A percentile compares a stretch with the other conserved stretches of the same genome.
Conservation (phyloP, 2,113 vertebrate species). For the Columbina picui region DNA sequence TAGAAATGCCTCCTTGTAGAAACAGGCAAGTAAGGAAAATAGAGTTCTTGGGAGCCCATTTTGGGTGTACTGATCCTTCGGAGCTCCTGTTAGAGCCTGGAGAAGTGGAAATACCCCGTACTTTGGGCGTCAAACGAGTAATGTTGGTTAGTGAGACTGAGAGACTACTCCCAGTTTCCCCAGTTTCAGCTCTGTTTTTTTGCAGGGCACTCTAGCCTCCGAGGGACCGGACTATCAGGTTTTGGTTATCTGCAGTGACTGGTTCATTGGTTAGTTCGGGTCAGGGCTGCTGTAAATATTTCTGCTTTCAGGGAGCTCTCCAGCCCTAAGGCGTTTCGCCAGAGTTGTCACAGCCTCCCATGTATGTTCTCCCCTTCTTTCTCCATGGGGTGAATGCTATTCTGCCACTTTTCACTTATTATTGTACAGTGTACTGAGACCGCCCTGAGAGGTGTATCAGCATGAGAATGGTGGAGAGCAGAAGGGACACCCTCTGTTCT, state of each 20-base stretch:
- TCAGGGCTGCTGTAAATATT: neutral
- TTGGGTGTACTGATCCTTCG: accelerated
- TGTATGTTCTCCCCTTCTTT: neutral
- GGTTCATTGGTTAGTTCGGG: neutral
- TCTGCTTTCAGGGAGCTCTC: neutral
- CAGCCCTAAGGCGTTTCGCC: neutral
- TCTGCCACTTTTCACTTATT: neutral
- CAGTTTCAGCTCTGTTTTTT: neutral
- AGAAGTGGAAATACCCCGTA: neutral
- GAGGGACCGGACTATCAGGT: neutral
- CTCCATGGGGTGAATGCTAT: accelerated
- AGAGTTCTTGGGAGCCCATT: neutral
- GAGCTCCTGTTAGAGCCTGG: neutral
- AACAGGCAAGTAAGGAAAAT: neutral
- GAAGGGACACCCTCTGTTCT: neutral
- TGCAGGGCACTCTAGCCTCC: neutral
- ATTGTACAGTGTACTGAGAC: accelerated
- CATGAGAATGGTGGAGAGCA: neutral
- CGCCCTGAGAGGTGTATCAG: accelerated
- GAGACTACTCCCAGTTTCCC: neutral
- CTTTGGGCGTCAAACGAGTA: neutral
- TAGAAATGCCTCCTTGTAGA: neutral
- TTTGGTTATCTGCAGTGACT: neutral
- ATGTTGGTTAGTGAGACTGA: neutral
- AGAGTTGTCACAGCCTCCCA: neutral